Base-by-base conservation (phyloP, 2,113 vertebrate species). In the Euleptes europaea region DNA sequence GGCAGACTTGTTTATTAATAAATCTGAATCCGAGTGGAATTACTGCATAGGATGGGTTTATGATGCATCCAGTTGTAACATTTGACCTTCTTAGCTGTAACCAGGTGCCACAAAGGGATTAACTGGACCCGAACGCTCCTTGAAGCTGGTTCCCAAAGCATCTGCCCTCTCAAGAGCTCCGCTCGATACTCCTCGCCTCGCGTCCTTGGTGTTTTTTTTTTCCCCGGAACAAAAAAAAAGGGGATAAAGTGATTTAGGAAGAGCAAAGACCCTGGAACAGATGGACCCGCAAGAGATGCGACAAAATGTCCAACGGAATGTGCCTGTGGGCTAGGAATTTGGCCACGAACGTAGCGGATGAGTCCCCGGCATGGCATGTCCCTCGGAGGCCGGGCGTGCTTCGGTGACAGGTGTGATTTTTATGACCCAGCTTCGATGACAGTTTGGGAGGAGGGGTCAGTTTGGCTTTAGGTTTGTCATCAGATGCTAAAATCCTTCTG, bases 371-470 rank as follows among this genome's bases (percentile, higher is more conserved):
- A 95, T 97, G 97, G 96, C 95, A 97, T 97, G 97, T 97, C 95
- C 97, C 96, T 95, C 94, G 93, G 94, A 90, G 94, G 94, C 94
- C 95, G 3, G 40, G 87, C 95, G 82, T 93, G 94, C 84, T 93
- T 96, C 95, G 95, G 92, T 97, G 97, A 98, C 97, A 98, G 97
- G 97, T 98, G 97, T 97, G 93, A 97, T 97, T 98, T 98, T 98
- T 97, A 98, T 97, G 96, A 95, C 93, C 93, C 90, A 15, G 95
- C 95, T 98, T 97, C 94, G 93, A 97, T 98, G 97, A 98, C 96
- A 98, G 94, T 97, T 92, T 95, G 87, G 94, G 95, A 94, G 95
- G 88, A 94, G 95, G 94, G 92, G 93, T 93, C 84, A 94, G 88
- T 90, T 95, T 95, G 94, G 95, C 94, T 97, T 95, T 97, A 90